A percentile compares a stretch with the other conserved stretches of the same genome.
These are phyloP conservation scores for Alitta virens DNA, from an alignment of 2,888 invertebrate species.

Conservation along the genomic window DNA sequence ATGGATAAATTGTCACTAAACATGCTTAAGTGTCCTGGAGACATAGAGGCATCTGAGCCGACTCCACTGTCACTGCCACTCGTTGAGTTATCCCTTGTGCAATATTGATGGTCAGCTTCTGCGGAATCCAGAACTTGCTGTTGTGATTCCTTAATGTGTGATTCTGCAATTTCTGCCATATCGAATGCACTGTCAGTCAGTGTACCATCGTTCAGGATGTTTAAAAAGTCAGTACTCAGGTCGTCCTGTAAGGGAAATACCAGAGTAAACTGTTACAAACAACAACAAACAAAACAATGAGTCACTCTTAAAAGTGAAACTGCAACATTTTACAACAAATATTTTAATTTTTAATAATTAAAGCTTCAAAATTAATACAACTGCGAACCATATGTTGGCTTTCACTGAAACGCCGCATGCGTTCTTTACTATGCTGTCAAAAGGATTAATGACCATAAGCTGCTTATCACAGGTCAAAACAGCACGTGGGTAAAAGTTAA, in stretches of 20 bases:
- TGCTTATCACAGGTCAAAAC: too few relatives aligned
- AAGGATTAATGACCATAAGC: too few relatives aligned
- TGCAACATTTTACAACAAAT: too few relatives aligned
- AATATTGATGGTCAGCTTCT: conserved; percentile 1
- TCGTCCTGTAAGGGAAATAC: not conserved
- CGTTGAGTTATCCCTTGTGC: not conserved
- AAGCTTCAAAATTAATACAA: too few relatives aligned
- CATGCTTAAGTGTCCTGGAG: not conserved
- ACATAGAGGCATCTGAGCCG: not conserved
- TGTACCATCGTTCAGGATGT: not conserved
- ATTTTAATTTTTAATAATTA: too few relatives aligned
- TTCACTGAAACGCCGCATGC: too few relatives aligned
- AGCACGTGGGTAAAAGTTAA: too few relatives aligned
- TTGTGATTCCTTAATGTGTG: not conserved
- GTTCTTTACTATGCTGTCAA: too few relatives aligned
- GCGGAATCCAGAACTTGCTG: not conserved
- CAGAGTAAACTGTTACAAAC: too few relatives aligned
- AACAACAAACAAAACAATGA: too few relatives aligned
- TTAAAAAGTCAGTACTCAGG: not conserved
- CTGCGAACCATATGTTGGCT: too few relatives aligned
- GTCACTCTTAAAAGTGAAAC: too few relatives aligned
- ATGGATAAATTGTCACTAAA: not conserved
- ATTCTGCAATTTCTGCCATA: not conserved
- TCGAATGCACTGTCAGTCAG: not conserved
- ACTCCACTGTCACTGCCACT: not conserved